Evolutionary conservation across 2,113 vertebrate species (phyloP).

Genomic region (Galeopterus variegatus): DNA sequence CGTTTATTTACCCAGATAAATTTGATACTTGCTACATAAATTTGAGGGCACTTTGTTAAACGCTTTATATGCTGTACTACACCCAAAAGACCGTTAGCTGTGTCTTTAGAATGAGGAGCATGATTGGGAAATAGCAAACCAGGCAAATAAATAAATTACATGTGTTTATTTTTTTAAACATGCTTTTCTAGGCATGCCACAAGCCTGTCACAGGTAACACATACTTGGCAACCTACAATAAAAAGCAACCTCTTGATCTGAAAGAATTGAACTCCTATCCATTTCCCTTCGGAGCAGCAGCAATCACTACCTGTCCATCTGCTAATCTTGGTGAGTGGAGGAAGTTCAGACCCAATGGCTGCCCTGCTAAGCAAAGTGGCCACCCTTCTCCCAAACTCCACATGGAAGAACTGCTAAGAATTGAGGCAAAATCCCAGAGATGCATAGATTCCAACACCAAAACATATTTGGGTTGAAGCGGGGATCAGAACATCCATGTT

Average conservation of each 20-base stretch:
- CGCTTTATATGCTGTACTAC: conserved; percentile 55
- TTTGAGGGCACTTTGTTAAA: conserved; percentile 75
- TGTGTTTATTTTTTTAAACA: conserved; percentile 66
- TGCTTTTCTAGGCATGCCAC: conserved; percentile 54
- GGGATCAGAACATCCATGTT: background rate
- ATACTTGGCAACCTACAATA: background rate
- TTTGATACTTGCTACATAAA: conserved; percentile 79
- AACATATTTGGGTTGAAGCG: background rate
- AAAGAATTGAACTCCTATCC: background rate
- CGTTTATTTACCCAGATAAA: conserved; percentile 81
- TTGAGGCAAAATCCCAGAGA: background rate
- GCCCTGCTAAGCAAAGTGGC: background rate
- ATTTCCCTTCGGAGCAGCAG: background rate
- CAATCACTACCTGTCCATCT: background rate
- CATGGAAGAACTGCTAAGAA: background rate
- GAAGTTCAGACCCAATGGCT: background rate
- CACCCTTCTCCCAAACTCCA: background rate
- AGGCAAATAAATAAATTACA: conserved; percentile 74
- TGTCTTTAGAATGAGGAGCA: conserved; percentile 34
- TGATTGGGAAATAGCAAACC: conserved; percentile 70
- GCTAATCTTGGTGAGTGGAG: background rate
- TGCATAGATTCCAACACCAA: background rate
- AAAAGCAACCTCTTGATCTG: conserved; percentile 1
- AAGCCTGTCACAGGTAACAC: conserved; percentile 53
- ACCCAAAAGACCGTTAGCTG: conserved; percentile 66